Conservation (phyloP, 1,140 invertebrate species). For the Drosophila navojoa region DNA sequence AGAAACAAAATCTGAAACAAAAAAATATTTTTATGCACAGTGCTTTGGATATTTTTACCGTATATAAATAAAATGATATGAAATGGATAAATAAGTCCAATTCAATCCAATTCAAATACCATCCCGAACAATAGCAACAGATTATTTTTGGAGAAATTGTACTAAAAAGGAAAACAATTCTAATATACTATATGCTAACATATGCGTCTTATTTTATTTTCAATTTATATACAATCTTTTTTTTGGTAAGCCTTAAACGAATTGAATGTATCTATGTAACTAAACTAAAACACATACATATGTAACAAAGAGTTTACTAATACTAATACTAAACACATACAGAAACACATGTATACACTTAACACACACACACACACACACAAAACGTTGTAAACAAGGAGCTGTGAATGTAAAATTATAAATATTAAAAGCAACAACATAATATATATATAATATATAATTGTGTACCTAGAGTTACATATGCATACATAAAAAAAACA, state of each 20-base stretch:
- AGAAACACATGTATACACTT: slow-evolving; percentile 37
- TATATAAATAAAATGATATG: neutral
- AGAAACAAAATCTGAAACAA: neutral
- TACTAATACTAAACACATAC: slow-evolving; percentile 58
- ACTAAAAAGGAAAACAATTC: slow-evolving; percentile 52
- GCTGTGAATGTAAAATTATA: slow-evolving; percentile 81
- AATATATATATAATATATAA: slow-evolving; percentile 53
- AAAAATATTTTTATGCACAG: slow-evolving; percentile 10
- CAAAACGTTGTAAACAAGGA: slow-evolving; percentile 79
- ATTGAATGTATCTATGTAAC: slow-evolving; percentile 37
- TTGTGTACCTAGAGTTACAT: slow-evolving; percentile 46
- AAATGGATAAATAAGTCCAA: neutral
- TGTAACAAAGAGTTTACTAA: slow-evolving; percentile 44
- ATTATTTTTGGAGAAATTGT: slow-evolving; percentile 79
- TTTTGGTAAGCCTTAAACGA: slow-evolving; percentile 35
- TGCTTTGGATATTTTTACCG: slow-evolving; percentile 10
- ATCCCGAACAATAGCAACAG: slow-evolving; percentile 29
- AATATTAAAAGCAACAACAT: slow-evolving; percentile 15
- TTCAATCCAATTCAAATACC: neutral
- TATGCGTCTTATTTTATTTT: slow-evolving; percentile 38
- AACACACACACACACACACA: slow-evolving; percentile 50
- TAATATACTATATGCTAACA: slow-evolving; percentile 44
- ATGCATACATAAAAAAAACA: slow-evolving; percentile 52
- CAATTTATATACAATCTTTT: neutral
- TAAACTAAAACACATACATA: slow-evolving; percentile 18